Evolutionary conservation across 2,888 invertebrate genomes (phyloP).

Genomic region (Parapristionchus giblindavisi): DNA sequence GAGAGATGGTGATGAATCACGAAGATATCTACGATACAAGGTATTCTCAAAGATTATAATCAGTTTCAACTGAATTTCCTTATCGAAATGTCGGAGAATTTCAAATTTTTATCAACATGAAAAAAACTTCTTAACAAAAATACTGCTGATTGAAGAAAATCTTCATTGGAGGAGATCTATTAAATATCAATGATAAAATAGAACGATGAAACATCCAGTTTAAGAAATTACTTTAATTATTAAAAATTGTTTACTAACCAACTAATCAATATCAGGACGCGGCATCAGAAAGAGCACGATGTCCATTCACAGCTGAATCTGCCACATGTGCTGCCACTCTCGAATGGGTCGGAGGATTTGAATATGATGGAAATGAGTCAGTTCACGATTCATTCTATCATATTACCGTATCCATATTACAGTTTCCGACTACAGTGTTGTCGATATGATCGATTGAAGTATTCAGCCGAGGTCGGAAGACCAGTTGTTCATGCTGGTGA

Average conservation of each 20-base stretch:
- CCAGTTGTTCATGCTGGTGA: conserved; percentile 63
- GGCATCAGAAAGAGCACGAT: conserved; percentile 50
- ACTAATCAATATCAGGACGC: conserved; percentile 42
- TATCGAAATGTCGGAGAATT: no score
- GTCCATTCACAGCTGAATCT: conserved; percentile 52
- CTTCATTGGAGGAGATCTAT: no score
- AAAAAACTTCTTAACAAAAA: no score
- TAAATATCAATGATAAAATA: no score
- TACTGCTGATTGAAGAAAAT: no score
- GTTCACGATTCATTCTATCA: neutral
- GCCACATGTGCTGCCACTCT: conserved; percentile 53
- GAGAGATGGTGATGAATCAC: conserved; percentile 22
- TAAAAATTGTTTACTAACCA: no score
- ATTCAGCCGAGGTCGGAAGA: conserved; percentile 61
- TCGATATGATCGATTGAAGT: conserved; percentile 59
- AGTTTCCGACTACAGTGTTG: conserved; percentile 63
- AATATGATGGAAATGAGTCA: conserved; percentile 79
- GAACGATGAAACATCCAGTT: no score
- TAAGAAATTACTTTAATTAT: no score
- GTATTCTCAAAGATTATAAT: no score
- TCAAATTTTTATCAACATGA: no score
- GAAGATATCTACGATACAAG: conserved; percentile 23
- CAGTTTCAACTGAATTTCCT: no score
- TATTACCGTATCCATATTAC: conserved; percentile 5
- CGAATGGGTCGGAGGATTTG: conserved; percentile 73